Base-by-base conservation (phyloP, 2,113 vertebrate genomes). In the Martes martes region DNA sequence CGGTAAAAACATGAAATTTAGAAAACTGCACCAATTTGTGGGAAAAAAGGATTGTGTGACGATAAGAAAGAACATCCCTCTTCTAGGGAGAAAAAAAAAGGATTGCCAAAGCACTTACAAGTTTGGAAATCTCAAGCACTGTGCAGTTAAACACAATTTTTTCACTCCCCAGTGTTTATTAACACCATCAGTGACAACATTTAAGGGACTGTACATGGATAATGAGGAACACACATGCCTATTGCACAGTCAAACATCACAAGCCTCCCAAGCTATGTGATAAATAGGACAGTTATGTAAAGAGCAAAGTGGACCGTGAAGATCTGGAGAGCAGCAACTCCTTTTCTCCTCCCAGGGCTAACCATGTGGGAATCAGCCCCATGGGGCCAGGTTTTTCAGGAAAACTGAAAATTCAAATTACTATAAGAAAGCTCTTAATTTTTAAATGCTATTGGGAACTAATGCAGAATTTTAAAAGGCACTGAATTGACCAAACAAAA, bases 381-480 rank as follows among this genome's bases (percentile, higher is more conserved):
- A 2, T 14, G 47, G 23, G 31, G 61, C 9, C 16, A 96, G 21
- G 67, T 31, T 84, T 96, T 94, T 95, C 9, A 71, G 55, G 26
- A 83, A 23, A 88, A 74, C 16, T 95, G 55, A 79, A 97, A 96
- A 65, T 88, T 11, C 19, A 71, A 95, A 71, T 63, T 10, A 39
- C 87, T 63, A 59, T 78, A 23, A 93, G 28, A 86, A 85, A 84
- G 23, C 15, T 80, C 59, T 85, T 76, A 80, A 67, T 28, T 87
- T 95, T 92, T 80, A 95, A 96, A 95, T 93, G 47, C 4, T 59
- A 1, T 50, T 80, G 63, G 33, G 61, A 93, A 50, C 18, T 18
- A 96, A 71, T 3, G 7, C 57, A 81, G 5, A 89, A 96, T 88
- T 92, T 86, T 85, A 63, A 89, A 91, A 97, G 78, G 88, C 39